Evolutionary conservation across 2,888 invertebrate genomes (phyloP), one percentile per base, ranked within the genome.

Genomic region (Drosophila koepferae): DNA sequence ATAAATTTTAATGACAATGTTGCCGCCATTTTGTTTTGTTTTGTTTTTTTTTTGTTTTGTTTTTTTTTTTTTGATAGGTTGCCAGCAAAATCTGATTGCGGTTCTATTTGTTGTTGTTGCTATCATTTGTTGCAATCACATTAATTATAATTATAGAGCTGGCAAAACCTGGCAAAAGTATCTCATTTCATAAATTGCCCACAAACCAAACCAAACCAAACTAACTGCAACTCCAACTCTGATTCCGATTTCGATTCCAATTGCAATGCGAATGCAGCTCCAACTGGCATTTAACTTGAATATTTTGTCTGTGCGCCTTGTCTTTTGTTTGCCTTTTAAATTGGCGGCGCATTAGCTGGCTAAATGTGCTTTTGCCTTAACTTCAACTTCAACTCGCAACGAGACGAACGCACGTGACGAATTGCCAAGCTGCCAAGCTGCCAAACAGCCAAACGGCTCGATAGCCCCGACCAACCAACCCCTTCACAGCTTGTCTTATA

Each of bases 141-240:
- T 85, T 85, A 89, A 85, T 85, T 89, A 89, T 81, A 85, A 85
- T 89, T 85, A 89, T 73, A 87, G 82, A 67, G 61, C 70, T 67
- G 72, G 79, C 85, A 74, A 51, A 36, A 14, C 77, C 76, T 77
- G 74, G 85, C 85, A 86, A 87, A 84, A 89, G 85, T 85, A 85
- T 89, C 89, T 85, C 85, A 89, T 85, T 89, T 89, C 74, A 51
- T 48, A 85, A 85, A 85, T 85, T 85, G 87, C 89, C 77, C 60
- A 34, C 72, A 56, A 71, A 53, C 60, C 2, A 71, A 59, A 64
- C 2, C 40, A 43, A 74, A 54, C 43, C 49, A 65, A 51, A 72
- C 60, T 40, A 43, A 74, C 56, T 46, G 44, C 67, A 49, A 72
- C 60, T 43, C 49, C 58, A 43, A 70, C 58, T 60, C 31, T 49